A percentile compares a stretch with the other conserved stretches of the same genome.
Evolutionary conservation across 2,113 vertebrate species (phyloP).

Genomic region (Rana temporaria): DNA sequence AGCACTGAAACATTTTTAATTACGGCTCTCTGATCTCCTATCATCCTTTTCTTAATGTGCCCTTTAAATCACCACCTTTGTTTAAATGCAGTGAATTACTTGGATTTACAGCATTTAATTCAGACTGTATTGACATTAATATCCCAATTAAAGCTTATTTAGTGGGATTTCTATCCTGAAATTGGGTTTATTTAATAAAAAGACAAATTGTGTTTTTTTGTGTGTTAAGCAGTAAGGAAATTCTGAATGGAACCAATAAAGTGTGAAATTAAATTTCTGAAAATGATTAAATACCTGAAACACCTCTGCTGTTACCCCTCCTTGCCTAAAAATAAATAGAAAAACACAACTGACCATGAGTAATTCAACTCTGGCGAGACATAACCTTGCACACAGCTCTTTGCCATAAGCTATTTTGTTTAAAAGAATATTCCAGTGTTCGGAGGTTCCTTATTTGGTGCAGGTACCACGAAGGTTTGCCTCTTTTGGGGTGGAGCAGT

Average conservation of each 20-base stretch:
- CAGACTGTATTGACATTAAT: constrained; percentile 48
- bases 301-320: constrained; percentile 61
- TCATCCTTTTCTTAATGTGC: background rate
- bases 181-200: constrained; percentile 12
- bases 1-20: too few species aligned
- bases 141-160: constrained; percentile 53
- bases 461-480: too few species aligned
- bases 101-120: constrained; percentile 26
- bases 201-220: constrained; percentile 8
- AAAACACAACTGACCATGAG: constrained; percentile 61
- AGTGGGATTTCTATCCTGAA: constrained; percentile 10
- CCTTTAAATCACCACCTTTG: background rate
- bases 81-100: constrained; percentile 10
- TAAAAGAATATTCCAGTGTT: too few species aligned
- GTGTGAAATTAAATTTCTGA: constrained; percentile 68
- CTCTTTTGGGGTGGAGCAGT: too few species aligned
- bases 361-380: too few species aligned
- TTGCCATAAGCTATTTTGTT: too few species aligned
- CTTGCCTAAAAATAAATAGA: constrained; percentile 20
- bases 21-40: background rate
- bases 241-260: constrained; percentile 59
- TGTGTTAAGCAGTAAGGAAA: constrained; percentile 25
- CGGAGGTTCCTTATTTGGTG: too few species aligned
- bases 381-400: too few species aligned
- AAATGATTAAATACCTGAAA: constrained; percentile 62